A percentile compares a stretch with the other conserved stretches of the same genome.
Conservation (phyloP, 2,797 vertebrate species). For the Sciurus carolinensis region DNA sequence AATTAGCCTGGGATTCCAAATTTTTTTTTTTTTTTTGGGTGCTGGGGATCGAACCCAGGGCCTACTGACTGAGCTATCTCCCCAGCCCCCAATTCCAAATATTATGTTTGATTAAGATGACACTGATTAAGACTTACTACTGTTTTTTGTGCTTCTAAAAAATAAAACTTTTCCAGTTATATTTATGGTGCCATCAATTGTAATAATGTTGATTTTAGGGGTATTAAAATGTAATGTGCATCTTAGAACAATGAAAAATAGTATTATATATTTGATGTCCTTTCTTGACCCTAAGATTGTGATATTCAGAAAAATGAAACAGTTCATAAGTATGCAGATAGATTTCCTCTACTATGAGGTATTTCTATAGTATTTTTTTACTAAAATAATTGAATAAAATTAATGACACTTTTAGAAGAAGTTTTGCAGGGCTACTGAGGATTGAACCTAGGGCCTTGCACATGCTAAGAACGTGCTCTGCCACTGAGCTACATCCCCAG, state of each 20-base stretch:
- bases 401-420: slow-evolving; percentile 1
- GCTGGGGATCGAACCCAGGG: too few relatives aligned
- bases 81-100: background rate
- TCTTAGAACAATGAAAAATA: slow-evolving; percentile 51
- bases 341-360: slow-evolving; percentile 49
- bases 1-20: background rate
- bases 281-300: slow-evolving; percentile 25
- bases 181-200: background rate
- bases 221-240: slow-evolving; percentile 6
- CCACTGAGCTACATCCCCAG: too few relatives aligned
- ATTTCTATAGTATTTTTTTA: slow-evolving; percentile 23
- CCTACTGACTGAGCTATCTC: too few relatives aligned
- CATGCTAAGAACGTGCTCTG: background rate
- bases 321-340: slow-evolving; percentile 21
- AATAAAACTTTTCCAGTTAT: slow-evolving; percentile 33
- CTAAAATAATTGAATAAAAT: slow-evolving; percentile 33
- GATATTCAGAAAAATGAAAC: slow-evolving; percentile 36
- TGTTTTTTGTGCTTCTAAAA: slow-evolving; percentile 35
- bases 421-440: background rate
- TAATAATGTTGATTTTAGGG: slow-evolving; percentile 25
- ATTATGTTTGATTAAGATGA: slow-evolving; percentile 50
- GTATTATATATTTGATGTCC: slow-evolving; percentile 37
- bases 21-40: too few relatives aligned
- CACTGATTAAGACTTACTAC: background rate
- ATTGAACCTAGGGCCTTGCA: background rate